These are phyloP conservation scores for Drosophila atroscutellata DNA, from an alignment of 2,888 invertebrate genomes.

Conservation along the genomic window DNA sequence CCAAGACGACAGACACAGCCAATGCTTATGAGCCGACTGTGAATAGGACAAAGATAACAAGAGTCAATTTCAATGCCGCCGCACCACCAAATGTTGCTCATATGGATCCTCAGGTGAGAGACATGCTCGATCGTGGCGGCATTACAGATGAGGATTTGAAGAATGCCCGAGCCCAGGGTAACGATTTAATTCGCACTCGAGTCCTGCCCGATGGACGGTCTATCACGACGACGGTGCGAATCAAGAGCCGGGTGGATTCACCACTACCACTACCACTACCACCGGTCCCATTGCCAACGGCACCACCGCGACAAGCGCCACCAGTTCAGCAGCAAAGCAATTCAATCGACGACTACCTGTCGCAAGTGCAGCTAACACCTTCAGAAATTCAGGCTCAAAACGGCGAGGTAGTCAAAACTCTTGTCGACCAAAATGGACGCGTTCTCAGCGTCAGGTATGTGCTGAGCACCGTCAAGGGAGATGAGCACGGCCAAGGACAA, in stretches of 20 bases:
- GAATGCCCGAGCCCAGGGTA: conserved; percentile 39
- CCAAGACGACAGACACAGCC: conserved; percentile 14
- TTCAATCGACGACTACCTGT: conserved; percentile 62
- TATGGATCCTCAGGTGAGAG: conserved; percentile 48
- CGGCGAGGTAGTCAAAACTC: conserved; percentile 65
- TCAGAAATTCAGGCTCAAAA: conserved; percentile 59
- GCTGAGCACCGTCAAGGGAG: conserved; percentile 58
- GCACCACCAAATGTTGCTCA: conserved; percentile 27
- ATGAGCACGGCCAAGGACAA: conserved; percentile 1
- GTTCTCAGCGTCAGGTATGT: conserved; percentile 70
- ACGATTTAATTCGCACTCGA: conserved; percentile 47
- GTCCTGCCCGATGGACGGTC: conserved; percentile 62
- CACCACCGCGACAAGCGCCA: neutral
- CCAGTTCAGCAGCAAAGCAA: conserved; percentile 7
- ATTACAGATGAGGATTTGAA: conserved; percentile 64
- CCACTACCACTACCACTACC: neutral
- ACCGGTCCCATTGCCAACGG: neutral
- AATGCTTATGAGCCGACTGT: conserved; percentile 53
- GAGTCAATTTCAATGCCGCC: conserved; percentile 26
- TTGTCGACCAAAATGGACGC: conserved; percentile 73
- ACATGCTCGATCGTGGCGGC: conserved; percentile 56
- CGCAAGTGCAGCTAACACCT: conserved; percentile 59
- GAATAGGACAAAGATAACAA: conserved; percentile 27
- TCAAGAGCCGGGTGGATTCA: conserved; percentile 21
- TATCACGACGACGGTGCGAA: conserved; percentile 56